phyloP scores from a whole-genome alignment of 2,888 invertebrate species.

The Conops quadrifasciatus region DNA sequence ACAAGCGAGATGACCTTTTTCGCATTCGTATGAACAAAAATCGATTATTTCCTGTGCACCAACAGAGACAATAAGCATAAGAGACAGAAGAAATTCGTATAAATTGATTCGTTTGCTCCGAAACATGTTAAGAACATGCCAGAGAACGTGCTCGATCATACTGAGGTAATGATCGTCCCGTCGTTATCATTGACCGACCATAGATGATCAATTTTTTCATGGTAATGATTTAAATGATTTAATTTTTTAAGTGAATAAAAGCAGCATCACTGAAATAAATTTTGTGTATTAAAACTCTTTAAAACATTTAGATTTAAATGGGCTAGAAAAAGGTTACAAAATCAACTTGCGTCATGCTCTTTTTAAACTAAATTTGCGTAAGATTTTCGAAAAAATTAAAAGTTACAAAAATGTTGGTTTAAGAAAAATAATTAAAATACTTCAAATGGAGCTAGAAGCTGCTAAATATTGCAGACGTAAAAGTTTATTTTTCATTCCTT shows the following conservation, averaged over 20 bases:
- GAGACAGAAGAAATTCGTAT: background rate
- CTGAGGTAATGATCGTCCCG: background rate
- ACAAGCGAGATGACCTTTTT: slow-evolving; percentile 37
- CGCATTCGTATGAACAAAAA: slow-evolving; percentile 34
- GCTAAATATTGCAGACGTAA: too few species aligned
- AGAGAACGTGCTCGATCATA: background rate
- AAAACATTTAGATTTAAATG: too few species aligned
- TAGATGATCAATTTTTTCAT: background rate
- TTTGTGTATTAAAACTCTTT: too few species aligned
- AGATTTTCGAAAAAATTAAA: too few species aligned
- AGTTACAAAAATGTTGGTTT: too few species aligned
- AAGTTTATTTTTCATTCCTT: too few species aligned
- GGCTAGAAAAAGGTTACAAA: too few species aligned
- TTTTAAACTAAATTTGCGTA: too few species aligned
- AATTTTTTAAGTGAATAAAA: background rate
- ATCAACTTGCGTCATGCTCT: too few species aligned
- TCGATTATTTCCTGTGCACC: slow-evolving; percentile 5
- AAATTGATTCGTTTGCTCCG: background rate
- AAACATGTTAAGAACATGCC: background rate
- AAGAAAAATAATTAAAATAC: too few species aligned
- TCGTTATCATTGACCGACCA: background rate
- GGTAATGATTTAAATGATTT: background rate
- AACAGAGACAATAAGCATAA: slow-evolving; percentile 2
- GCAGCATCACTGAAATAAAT: background rate
- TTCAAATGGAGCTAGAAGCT: too few species aligned